Evolutionary conservation across 2,888 invertebrate genomes (phyloP).

Genomic region (Epinotia nisella): DNA sequence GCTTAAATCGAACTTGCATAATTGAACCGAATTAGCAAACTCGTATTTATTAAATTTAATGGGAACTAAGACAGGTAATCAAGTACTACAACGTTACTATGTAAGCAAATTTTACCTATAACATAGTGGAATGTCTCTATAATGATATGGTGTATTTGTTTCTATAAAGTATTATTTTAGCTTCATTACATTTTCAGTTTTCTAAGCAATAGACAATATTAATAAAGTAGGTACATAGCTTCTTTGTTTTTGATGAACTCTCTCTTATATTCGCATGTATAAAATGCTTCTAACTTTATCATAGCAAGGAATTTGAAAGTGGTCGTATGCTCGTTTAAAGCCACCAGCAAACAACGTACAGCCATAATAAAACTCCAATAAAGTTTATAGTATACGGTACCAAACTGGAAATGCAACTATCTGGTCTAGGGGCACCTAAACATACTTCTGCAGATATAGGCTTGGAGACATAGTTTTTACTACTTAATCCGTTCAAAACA

Average conservation of each 20-base stretch:
- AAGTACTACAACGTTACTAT: neutral
- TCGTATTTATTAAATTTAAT: slow-evolving; percentile 31
- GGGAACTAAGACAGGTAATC: neutral
- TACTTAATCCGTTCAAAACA: slow-evolving; percentile 63
- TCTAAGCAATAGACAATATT: neutral
- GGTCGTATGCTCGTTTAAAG: slow-evolving; percentile 49
- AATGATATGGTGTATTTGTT: neutral
- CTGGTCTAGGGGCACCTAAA: slow-evolving; percentile 76
- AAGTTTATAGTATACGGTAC: slow-evolving; percentile 63
- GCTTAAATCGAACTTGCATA: slow-evolving; percentile 41
- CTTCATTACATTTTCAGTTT: neutral
- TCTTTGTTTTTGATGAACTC: neutral
- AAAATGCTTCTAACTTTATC: neutral
- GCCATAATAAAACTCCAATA: slow-evolving; percentile 75
- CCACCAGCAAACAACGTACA: slow-evolving; percentile 68
- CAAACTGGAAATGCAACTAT: slow-evolving; percentile 81
- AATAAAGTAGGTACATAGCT: neutral
- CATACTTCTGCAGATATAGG: slow-evolving; percentile 78
- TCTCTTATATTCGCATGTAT: neutral
- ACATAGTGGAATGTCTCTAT: neutral
- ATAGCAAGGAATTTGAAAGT: neutral
- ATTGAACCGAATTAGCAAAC: slow-evolving; percentile 34
- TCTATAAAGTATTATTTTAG: neutral
- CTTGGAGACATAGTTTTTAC: slow-evolving; percentile 78
- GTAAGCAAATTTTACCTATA: neutral